phyloP scores from a whole-genome alignment of 2,888 invertebrate genomes.

The Patella depressa region DNA sequence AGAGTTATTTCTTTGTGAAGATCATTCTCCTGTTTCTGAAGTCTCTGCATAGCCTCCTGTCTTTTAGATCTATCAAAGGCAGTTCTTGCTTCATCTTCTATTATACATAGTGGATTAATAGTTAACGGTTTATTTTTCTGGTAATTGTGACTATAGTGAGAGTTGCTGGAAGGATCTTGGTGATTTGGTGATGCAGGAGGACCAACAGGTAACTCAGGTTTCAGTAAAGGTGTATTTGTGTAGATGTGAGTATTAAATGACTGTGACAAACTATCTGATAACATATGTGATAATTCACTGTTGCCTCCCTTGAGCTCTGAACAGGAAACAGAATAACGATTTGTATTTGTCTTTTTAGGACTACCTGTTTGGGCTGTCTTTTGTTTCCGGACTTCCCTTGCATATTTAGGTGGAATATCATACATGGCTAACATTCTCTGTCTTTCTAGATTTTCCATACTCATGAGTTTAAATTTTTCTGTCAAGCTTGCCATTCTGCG shows the following conservation, averaged over 20 bases:
- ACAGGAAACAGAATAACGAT: not conserved
- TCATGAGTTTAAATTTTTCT: slow-evolving; percentile 51
- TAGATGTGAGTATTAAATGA: slow-evolving; percentile 8
- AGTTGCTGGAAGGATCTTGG: not conserved
- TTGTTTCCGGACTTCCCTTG: slow-evolving; percentile 45
- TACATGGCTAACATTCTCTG: slow-evolving; percentile 56
- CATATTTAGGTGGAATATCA: slow-evolving; percentile 59
- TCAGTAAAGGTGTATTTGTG: not conserved
- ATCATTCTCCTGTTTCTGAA: slow-evolving; percentile 54
- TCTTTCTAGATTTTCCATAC: slow-evolving; percentile 58
- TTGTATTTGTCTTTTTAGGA: slow-evolving; percentile 6
- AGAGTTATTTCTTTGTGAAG: slow-evolving; percentile 59
- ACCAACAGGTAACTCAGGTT: not conserved
- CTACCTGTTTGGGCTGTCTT: not conserved
- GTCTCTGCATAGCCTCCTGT: slow-evolving; percentile 49
- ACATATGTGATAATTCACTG: not conserved
- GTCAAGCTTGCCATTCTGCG: slow-evolving; percentile 46
- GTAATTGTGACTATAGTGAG: slow-evolving; percentile 15
- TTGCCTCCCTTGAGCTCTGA: not conserved
- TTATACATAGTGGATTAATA: slow-evolving; percentile 40
- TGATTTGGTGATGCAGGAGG: not conserved
- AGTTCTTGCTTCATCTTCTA: slow-evolving; percentile 45
- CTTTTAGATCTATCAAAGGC: slow-evolving; percentile 35
- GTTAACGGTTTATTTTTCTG: slow-evolving; percentile 22
- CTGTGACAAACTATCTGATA: slow-evolving; percentile 5